Conservation (phyloP, 2,797 vertebrate genomes). For the Cossypha heuglini region DNA sequence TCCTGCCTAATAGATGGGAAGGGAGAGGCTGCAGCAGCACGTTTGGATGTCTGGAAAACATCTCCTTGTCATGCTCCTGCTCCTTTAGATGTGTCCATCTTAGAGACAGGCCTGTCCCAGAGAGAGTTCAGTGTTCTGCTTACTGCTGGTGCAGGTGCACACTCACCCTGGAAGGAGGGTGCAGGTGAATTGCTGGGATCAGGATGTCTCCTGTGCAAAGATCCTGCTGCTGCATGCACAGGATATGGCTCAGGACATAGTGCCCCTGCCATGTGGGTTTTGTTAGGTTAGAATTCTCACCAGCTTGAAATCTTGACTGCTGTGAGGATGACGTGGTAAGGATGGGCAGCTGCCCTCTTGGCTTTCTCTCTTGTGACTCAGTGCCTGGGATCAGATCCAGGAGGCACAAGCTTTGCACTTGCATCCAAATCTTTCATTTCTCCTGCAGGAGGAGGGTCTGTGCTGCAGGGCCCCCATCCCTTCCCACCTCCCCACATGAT, state of each 20-base stretch:
- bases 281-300: neutral
- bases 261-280: neutral
- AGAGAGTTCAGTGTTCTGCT: neutral
- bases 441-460: neutral
- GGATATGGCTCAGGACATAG: neutral
- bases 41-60: neutral
- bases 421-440: neutral
- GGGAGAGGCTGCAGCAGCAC: neutral
- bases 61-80: fast-evolving
- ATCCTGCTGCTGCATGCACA: neutral
- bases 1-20: constrained; percentile 6
- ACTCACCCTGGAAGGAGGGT: neutral
- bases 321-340: neutral
- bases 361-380: neutral
- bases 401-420: neutral
- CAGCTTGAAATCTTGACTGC: neutral
- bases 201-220: neutral
- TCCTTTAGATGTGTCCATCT: neutral
- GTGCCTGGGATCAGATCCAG: neutral
- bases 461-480: neutral
- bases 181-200: neutral
- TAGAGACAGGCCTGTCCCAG: fast-evolving
- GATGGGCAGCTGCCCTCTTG: neutral
- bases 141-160: neutral
- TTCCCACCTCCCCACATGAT: neutral